These are phyloP conservation scores for Aphaenogaster rudis DNA, from an alignment of 1,140 invertebrate genomes.

Conservation along the genomic window DNA sequence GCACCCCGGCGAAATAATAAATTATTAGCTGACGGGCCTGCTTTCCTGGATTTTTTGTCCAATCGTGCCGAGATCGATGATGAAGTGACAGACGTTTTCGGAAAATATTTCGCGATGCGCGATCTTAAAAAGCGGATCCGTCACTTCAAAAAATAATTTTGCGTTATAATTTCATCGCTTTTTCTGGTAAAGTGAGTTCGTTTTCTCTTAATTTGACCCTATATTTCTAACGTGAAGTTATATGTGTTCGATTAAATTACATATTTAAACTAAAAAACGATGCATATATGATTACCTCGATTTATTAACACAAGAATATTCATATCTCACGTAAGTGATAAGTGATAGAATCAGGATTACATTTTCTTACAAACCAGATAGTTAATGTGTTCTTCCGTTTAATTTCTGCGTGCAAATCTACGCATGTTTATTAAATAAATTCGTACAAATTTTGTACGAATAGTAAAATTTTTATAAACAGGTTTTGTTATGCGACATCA, in stretches of 20 bases:
- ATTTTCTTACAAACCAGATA: background rate
- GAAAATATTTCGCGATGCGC: conserved; percentile 31
- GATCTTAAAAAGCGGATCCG: background rate
- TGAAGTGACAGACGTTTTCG: conserved; percentile 28
- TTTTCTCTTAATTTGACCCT: background rate
- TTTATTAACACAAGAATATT: background rate
- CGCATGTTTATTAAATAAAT: background rate
- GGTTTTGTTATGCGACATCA: background rate
- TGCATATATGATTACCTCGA: background rate
- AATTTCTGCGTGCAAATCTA: background rate
- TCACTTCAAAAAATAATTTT: background rate
- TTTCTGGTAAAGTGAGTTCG: background rate
- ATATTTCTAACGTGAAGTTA: background rate
- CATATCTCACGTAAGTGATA: background rate
- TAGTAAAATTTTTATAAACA: background rate
- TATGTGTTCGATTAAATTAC: background rate
- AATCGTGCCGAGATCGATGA: conserved; percentile 54
- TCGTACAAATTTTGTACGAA: background rate
- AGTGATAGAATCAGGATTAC: background rate
- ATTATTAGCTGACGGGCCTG: conserved; percentile 60
- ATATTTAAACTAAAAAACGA: background rate
- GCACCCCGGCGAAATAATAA: conserved; percentile 55
- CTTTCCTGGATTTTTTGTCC: conserved; percentile 28
- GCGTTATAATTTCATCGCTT: background rate
- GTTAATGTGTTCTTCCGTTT: background rate